Base-by-base conservation (phyloP, 2,797 vertebrate species). In the Oryzias dopingdopingensis region DNA sequence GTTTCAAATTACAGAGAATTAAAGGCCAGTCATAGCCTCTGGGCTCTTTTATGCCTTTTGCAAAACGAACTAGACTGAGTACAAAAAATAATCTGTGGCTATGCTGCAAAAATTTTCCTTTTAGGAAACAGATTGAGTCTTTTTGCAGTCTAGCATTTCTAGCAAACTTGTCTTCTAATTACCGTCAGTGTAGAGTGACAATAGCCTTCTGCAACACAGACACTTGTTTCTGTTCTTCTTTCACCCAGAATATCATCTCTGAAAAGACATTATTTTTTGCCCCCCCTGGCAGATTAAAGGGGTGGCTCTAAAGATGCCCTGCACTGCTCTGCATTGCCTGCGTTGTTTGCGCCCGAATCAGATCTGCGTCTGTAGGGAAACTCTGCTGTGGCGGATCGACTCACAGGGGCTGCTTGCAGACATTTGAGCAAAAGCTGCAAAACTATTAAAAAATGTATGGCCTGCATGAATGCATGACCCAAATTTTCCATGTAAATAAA, bases 401-500 rank as follows among this genome's bases (percentile, higher is more conserved):
- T 86, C 83, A 67, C 29, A 47, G 71, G 63, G 76, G 74, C 55
- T 52, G 74, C 74, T 85, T 42, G 66, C 67, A 86, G 82, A 83
- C 65, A 71, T 87, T 86, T 81, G 78, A 90, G 87, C 86, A 84
- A 85, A 86, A 83, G 77, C 84, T 82, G 82, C 85, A 81, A 45
- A 82, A 69, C 81, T 84, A 90, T 92, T 84, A 91, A 90, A 92
- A 22, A 85, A 91, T 92, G 73, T 79, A 92, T 90, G 80, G 60
- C 77, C 72, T 83, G 81, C 83, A 76, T 88, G 87, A 88, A 90
- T 81, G 80, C 77, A 56, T 92, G 91, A 91, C 90, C 91, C 88
- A 91, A 90, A 91, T 92, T 89, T 87, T 72, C 65, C 32, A 55
- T 72, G 70, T 75, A 91, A 88, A 92, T 91, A 90, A 91, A 91